These are phyloP conservation scores for Saguinus midas DNA, from an alignment of 2,113 vertebrate species.

Conservation along the genomic window DNA sequence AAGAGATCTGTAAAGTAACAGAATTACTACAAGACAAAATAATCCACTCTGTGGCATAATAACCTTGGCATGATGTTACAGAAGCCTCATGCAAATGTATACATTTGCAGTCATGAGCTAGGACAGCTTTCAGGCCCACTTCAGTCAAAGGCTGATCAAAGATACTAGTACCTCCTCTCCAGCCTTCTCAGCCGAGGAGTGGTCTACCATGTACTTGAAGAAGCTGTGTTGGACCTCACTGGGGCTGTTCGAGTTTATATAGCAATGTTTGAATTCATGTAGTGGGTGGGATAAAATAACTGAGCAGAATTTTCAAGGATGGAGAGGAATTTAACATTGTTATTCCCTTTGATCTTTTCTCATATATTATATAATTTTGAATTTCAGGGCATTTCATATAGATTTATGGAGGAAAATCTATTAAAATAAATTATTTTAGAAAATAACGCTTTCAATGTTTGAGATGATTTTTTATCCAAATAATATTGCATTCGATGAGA, in stretches of 20 bases:
- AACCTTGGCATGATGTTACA: background rate
- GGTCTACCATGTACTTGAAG: background rate
- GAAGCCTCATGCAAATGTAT: background rate
- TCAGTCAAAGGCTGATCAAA: background rate
- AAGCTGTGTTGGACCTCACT: background rate
- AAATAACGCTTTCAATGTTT: background rate
- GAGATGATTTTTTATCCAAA: constrained; percentile 25
- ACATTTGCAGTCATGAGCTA: background rate
- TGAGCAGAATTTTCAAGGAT: background rate
- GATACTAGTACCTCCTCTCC: background rate
- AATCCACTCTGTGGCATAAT: background rate
- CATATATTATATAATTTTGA: background rate
- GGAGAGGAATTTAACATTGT: background rate
- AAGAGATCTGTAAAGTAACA: constrained; percentile 8
- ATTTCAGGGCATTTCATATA: background rate
- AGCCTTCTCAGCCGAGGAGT: background rate
- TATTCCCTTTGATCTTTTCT: constrained; percentile 13
- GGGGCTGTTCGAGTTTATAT: too few species aligned
- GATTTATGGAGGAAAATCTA: background rate
- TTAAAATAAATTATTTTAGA: constrained; percentile 25
- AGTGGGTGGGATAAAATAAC: background rate
- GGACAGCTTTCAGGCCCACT: background rate
- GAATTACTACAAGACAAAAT: background rate
- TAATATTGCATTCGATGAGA: background rate
- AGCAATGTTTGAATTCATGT: background rate